phyloP scores from a whole-genome alignment of 2,113 vertebrate genomes.

The Pterocles orientalis region DNA sequence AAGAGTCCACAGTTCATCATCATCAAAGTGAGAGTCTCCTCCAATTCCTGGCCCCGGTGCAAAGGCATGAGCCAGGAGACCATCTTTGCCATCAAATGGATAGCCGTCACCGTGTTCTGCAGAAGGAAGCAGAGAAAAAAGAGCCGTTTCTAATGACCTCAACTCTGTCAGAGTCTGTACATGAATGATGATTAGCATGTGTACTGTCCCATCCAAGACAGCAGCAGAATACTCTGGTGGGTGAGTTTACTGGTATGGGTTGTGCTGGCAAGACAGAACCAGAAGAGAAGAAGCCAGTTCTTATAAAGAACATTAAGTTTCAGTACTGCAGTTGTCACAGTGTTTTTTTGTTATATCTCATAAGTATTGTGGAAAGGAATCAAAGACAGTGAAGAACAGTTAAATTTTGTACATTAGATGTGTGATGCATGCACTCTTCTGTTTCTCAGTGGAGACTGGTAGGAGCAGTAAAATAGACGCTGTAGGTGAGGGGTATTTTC shows the following conservation, averaged over 20 bases:
- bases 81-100: conserved; percentile 97
- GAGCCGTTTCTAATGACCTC: neutral
- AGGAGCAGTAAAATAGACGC: neutral
- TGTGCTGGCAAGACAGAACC: neutral
- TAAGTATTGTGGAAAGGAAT: neutral
- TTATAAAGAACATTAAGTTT: neutral
- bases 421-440: neutral
- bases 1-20: conserved; percentile 97
- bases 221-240: neutral
- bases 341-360: neutral
- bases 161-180: neutral
- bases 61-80: conserved; percentile 96
- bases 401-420: neutral
- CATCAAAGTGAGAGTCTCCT: conserved; percentile 98
- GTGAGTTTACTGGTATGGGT: neutral
- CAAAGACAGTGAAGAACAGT: neutral
- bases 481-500: neutral
- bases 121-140: neutral
- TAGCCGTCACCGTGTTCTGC: conserved; percentile 97
- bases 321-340: neutral
- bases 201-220: neutral
- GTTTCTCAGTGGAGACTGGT: neutral
- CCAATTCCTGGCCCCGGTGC: conserved; percentile 92
- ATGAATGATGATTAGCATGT: neutral
- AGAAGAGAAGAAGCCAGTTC: neutral